A percentile compares a stretch with the other conserved stretches of the same genome.
Conservation (phyloP, 2,888 invertebrate genomes). For the Cryptocephalus primarius region DNA sequence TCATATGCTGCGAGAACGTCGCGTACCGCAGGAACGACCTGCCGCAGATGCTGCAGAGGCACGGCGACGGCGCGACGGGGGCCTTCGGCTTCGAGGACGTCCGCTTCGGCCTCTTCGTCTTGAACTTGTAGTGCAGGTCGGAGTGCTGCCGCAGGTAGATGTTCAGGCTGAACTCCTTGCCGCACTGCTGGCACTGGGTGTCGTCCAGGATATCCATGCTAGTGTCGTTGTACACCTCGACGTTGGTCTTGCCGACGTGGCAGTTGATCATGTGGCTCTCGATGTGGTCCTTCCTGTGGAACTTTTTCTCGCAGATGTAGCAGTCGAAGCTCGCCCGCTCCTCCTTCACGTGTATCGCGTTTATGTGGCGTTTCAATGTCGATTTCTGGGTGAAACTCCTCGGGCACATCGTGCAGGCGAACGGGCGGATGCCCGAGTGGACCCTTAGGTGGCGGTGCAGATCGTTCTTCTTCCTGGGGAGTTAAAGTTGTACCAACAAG, state of each 20-base stretch:
- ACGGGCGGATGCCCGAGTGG: constrained; percentile 14
- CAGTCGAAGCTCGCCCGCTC: constrained; percentile 18
- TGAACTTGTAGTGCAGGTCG: background rate
- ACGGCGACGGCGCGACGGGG: constrained; percentile 2
- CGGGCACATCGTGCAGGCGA: constrained; percentile 21
- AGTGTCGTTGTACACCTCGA: background rate
- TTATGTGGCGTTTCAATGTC: constrained; percentile 23
- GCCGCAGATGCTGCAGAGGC: constrained; percentile 10
- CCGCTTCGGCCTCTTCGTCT: constrained; percentile 3
- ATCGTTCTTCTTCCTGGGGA: constrained; percentile 9
- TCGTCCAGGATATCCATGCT: constrained; percentile 5
- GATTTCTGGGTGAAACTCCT: constrained; percentile 23
- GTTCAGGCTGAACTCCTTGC: constrained; percentile 20
- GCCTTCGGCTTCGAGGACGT: constrained; percentile 2
- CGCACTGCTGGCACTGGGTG: constrained; percentile 18
- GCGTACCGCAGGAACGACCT: constrained; percentile 9
- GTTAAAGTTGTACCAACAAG: background rate
- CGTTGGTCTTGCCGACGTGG: constrained; percentile 20
- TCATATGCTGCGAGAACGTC: constrained; percentile 9
- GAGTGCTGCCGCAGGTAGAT: constrained; percentile 8
- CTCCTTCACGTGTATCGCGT: constrained; percentile 20
- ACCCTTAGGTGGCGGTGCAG: constrained; percentile 9
- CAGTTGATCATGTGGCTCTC: constrained; percentile 16
- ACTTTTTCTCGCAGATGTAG: constrained; percentile 19
- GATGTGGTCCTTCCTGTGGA: constrained; percentile 19